Conservation (phyloP, 1,140 invertebrate genomes). For the Lordiphosa collinella region DNA sequence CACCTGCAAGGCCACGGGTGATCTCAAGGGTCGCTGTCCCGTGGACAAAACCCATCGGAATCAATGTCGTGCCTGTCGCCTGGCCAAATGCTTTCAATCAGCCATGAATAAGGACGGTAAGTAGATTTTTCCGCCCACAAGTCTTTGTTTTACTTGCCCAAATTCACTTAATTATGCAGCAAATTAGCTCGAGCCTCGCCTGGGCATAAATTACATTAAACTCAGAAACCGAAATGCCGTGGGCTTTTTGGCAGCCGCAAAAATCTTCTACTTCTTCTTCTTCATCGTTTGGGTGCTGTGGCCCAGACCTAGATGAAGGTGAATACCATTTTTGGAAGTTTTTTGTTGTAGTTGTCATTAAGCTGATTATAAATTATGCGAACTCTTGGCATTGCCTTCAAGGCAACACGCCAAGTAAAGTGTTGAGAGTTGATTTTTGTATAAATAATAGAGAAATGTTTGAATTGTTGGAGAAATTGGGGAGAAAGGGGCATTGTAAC, state of each 20-base stretch:
- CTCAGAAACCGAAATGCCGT: conserved; percentile 61
- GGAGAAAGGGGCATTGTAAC: not conserved
- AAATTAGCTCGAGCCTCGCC: conserved; percentile 53
- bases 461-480: not conserved
- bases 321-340: conserved; percentile 31
- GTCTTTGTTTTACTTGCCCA: conserved; percentile 62
- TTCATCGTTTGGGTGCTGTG: not conserved
- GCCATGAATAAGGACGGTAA: conserved; percentile 99
- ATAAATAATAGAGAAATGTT: conserved; percentile 3
- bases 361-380: conserved; percentile 76
- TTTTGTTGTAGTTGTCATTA: conserved; percentile 67
- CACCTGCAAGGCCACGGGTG: conserved; percentile 96
- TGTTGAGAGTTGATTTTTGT: conserved; percentile 17
- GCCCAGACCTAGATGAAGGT: conserved; percentile 11
- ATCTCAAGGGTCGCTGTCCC: conserved; percentile 94
- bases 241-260: conserved; percentile 42
- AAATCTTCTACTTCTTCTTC: conserved; percentile 4
- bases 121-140: conserved; percentile 76
- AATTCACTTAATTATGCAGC: conserved; percentile 71
- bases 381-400: conserved; percentile 5
- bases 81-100: conserved; percentile 97
- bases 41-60: conserved; percentile 98
- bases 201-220: conserved; percentile 70
- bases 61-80: conserved; percentile 96
- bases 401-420: conserved; percentile 13